Evolutionary conservation across 2,888 invertebrate species (phyloP).

Genomic region (Lutraria lutraria): DNA sequence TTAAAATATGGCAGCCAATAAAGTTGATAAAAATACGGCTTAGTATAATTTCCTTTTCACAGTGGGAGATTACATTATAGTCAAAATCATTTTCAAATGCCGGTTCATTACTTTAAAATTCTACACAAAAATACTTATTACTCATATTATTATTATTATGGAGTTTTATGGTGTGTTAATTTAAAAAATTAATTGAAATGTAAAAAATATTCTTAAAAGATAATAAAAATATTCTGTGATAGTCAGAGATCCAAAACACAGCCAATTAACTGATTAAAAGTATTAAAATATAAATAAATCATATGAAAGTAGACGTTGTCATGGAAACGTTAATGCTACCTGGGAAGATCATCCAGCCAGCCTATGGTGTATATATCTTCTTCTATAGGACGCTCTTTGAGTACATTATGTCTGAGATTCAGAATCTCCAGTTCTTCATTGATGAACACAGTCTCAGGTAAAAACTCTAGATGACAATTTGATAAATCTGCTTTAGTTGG

Average conservation of each 20-base stretch:
- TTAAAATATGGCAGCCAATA: too few relatives aligned
- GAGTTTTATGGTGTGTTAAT: too few relatives aligned
- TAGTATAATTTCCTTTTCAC: too few relatives aligned
- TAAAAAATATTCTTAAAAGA: too few relatives aligned
- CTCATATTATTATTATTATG: too few relatives aligned
- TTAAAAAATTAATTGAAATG: too few relatives aligned
- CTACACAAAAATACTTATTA: too few relatives aligned
- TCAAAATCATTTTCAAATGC: too few relatives aligned
- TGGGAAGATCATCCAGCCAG: slow-evolving; percentile 87
- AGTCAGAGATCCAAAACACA: neutral
- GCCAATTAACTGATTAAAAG: neutral
- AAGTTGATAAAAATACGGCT: too few relatives aligned
- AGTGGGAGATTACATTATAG: too few relatives aligned
- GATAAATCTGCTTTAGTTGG: slow-evolving; percentile 87
- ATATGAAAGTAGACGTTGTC: neutral
- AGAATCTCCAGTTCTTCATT: slow-evolving; percentile 86
- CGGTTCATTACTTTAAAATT: too few relatives aligned
- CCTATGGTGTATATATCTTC: slow-evolving; percentile 87
- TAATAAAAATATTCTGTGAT: too few relatives aligned
- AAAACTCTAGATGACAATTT: slow-evolving; percentile 87
- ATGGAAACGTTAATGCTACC: slow-evolving; percentile 70
- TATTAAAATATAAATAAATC: neutral
- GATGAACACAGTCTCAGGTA: slow-evolving; percentile 87
- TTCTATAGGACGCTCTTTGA: slow-evolving; percentile 85
- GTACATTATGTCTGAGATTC: slow-evolving; percentile 87